Evolutionary conservation across 2,113 vertebrate genomes (phyloP).

Genomic region (Sphaerodactylus townsendi): DNA sequence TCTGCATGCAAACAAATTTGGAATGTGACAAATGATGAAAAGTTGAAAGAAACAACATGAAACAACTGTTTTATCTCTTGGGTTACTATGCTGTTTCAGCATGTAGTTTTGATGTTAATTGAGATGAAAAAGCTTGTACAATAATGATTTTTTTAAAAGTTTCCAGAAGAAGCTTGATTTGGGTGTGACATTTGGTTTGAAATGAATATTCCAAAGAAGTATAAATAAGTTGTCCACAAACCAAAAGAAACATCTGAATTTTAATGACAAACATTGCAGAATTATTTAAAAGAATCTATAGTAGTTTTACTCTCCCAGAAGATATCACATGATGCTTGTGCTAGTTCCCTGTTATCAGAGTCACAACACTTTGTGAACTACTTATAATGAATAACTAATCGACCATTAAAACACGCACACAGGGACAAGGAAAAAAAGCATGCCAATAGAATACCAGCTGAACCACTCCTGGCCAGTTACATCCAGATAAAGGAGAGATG

Average conservation of each 20-base stretch:
- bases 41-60: background rate
- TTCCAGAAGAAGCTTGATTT: background rate
- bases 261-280: constrained; percentile 22
- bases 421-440: constrained; percentile 27
- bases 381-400: constrained; percentile 42
- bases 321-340: constrained; percentile 9
- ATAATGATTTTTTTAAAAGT: background rate
- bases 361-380: constrained; percentile 30
- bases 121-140: background rate
- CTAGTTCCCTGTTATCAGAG: constrained; percentile 41
- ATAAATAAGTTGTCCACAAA: background rate
- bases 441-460: constrained; percentile 41
- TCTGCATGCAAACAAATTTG: background rate
- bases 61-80: background rate
- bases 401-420: constrained; percentile 24
- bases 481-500: constrained; percentile 41
- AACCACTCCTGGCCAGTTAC: constrained; percentile 46
- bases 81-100: background rate
- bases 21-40: background rate
- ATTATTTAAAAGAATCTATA: background rate
- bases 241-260: background rate
- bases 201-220: background rate
- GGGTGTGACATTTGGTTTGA: background rate
- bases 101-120: background rate
- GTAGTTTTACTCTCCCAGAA: constrained; percentile 26